Evolutionary conservation across 2,797 vertebrate species (phyloP), one percentile per base, ranked within the genome.

Genomic region (Rhinichthys osculus): DNA sequence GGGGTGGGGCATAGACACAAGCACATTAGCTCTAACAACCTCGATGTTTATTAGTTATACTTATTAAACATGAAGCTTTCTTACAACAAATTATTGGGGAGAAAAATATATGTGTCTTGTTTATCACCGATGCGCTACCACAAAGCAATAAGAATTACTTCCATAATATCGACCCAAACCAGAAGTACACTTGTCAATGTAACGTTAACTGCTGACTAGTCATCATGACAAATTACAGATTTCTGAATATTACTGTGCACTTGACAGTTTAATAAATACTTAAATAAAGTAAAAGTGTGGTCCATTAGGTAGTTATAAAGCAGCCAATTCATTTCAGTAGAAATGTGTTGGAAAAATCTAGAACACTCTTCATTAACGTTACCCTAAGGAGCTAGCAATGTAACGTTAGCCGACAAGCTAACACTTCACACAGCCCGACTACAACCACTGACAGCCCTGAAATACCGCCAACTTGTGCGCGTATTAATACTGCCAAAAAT

Each of bases 321-420:
- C 66, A 33, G 4, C 17, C 17, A n/a, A 35, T 69, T 81, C 0
- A 52, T n/a, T 42, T 72, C 57, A 59, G 23, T 10, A 50, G 14
- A 38, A 50, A 47, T 14, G 47, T 54, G 47, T 74, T 78, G 54
- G 84, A 88, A 88, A 69, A 77, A 73, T 88, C 86, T 87, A 90
- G 88, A 90, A 90, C 70, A 82, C 66, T 62, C 21, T 27, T 83
- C 54, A 66, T 83, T 27, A 27, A 27, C 27, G 27, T 27, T 66
- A 83, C 44, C 72, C 50, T 23, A 44, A 74, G 23, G 40, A 62
- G 84, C 70, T 47, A 59, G 42, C 50, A n/a, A 40, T 27, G 69
- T 76, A 38, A 38, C 38, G 38, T 38, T 38, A 80, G 72, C 86
- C 69, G 30, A 54, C 59, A 80, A 44, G 87, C 86, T 86, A 89